Percentiles rank a stretch among this genome's conserved stretches.
Evolutionary conservation across 2,797 vertebrate species (phyloP).

Genomic region (Tadarida brasiliensis): DNA sequence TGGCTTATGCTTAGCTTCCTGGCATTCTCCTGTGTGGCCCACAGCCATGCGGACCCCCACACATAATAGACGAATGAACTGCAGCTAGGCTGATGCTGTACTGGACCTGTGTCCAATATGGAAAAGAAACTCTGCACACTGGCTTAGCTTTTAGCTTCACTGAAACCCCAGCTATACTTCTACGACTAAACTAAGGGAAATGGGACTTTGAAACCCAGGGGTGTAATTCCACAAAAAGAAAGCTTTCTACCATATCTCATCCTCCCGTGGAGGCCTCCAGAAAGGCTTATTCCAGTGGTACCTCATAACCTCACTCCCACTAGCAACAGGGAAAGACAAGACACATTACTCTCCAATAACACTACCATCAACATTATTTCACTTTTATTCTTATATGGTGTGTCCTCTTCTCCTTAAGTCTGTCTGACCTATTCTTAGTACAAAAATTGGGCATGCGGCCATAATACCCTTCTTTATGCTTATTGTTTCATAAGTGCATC

Average conservation of each 20-base stretch:
- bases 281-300: background rate
- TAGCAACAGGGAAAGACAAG: background rate
- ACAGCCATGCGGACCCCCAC: background rate
- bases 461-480: background rate
- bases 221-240: background rate
- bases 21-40: background rate
- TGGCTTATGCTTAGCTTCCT: background rate
- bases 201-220: background rate
- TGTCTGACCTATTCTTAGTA: background rate
- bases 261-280: background rate
- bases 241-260: background rate
- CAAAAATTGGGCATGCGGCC: background rate
- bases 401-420: background rate
- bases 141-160: background rate
- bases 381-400: background rate
- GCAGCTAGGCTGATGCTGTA: background rate
- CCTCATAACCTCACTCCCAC: background rate
- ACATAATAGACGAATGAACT: background rate
- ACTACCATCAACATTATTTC: background rate
- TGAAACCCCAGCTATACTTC: background rate
- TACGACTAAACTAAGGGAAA: background rate
- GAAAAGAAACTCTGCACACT: background rate
- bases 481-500: background rate
- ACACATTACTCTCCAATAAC: background rate
- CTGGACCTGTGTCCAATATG: background rate